Evolutionary conservation across 2,888 invertebrate species (phyloP).

Genomic region (Cyaniris semiargus): DNA sequence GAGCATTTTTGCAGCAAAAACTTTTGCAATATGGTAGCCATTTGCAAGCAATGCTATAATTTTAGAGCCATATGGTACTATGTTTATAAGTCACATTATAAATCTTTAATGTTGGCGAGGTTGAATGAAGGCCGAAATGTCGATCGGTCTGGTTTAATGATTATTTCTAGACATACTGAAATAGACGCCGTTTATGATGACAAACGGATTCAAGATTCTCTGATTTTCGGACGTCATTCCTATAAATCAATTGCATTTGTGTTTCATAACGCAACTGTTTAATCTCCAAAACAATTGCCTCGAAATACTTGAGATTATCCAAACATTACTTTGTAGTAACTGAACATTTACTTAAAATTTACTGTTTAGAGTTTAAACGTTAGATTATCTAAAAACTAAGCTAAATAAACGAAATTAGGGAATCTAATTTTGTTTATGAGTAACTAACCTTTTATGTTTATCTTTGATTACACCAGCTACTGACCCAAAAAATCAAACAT

Average conservation of each 20-base stretch:
- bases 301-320: not conserved
- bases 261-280: not conserved
- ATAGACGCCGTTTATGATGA: constrained; percentile 17
- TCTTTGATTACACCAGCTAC: too few species aligned
- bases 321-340: not conserved
- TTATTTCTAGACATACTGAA: constrained; percentile 24
- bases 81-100: constrained; percentile 10
- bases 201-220: constrained; percentile 13
- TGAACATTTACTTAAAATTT: too few species aligned
- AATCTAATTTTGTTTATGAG: too few species aligned
- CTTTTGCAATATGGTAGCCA: not conserved
- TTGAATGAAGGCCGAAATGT: constrained; percentile 7
- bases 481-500: too few species aligned
- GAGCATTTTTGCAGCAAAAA: not conserved
- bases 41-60: not conserved
- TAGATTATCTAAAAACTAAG: too few species aligned
- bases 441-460: too few species aligned
- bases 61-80: not conserved
- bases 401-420: too few species aligned
- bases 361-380: not conserved
- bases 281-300: not conserved
- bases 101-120: not conserved
- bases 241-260: constrained; percentile 15
- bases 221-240: not conserved
- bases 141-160: constrained; percentile 15